Evolutionary conservation across 2,113 vertebrate species (phyloP), one percentile per base, ranked within the genome.

Genomic region (Microcebus jonahi): DNA sequence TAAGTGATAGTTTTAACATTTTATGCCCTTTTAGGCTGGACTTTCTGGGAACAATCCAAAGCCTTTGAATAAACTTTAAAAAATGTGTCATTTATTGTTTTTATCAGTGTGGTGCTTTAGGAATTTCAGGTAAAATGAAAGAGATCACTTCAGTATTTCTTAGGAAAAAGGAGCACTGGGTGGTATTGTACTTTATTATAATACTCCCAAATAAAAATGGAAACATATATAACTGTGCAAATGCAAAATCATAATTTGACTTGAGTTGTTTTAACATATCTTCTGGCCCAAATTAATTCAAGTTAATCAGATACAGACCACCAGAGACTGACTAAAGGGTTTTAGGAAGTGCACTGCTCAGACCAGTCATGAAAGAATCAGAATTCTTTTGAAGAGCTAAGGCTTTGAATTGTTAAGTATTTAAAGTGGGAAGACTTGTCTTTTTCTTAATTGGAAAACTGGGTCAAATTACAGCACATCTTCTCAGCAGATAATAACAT

Each of bases 241-340:
- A 59, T 29, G 25, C 34, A 48, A 76, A 94, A 77, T 87, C 63
- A 80, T 20, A 80, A 31, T 76, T 91, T 80, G 65, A 79, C 63
- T 80, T 97, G 63, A 94, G 42, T 86, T 97, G 70, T 91, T 97
- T 94, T 68, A 95, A 87, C 71, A 94, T 93, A 63, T 76, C 31
- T 96, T 79, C 67, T 73, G 55, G n/a, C n/a, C 13, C 82, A 83
- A 59, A 84, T 90, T 90, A 90, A 31, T 88, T 86, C 67, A 68
- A 57, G 53, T 91, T 90, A 86, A 92, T 80, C 63, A 86, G 55
- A 73, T 48, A 70, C 25, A 91, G 68, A 7, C 34, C 82, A 89
- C 73, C 31, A 39, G 92, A 95, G 61, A 15, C 80, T 70, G 31
- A 53, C 8, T 14, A 50, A 76, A 81, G 21, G 59, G 29, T 83